Evolutionary conservation across 2,113 vertebrate genomes (phyloP).

Genomic region (Corythornis vintsioides): DNA sequence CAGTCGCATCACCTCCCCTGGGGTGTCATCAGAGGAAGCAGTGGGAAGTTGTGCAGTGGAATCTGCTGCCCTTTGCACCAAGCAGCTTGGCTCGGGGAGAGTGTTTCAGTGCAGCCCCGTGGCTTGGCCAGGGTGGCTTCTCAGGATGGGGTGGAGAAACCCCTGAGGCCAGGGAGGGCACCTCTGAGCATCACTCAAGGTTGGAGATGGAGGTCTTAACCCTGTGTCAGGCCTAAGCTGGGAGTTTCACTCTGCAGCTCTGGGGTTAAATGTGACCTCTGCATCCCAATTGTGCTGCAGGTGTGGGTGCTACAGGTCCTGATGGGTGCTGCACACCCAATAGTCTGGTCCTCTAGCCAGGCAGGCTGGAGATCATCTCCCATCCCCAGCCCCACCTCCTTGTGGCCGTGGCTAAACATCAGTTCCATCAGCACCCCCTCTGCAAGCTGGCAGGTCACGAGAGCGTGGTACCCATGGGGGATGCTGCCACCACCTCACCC

Average conservation of each 20-base stretch:
- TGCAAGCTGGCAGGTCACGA: not conserved
- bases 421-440: not conserved
- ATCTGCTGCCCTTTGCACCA: fast-evolving
- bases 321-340: fast-evolving
- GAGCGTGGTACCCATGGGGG: not conserved
- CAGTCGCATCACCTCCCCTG: not conserved
- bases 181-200: fast-evolving
- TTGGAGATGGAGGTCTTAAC: not conserved
- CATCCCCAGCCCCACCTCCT: not conserved
- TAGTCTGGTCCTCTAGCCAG: fast-evolving
- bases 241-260: not conserved
- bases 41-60: not conserved
- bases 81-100: not conserved
- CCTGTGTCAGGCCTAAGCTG: not conserved
- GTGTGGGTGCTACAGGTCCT: not conserved
- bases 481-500: not conserved
- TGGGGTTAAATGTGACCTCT: not conserved
- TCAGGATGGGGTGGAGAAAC: not conserved
- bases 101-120: not conserved
- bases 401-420: not conserved
- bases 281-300: not conserved
- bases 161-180: not conserved
- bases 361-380: not conserved
- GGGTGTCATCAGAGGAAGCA: not conserved
- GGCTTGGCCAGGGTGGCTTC: fast-evolving